These are phyloP conservation scores for Oreohelix idahoensis DNA, from an alignment of 1,140 invertebrate genomes.

Conservation along the genomic window DNA sequence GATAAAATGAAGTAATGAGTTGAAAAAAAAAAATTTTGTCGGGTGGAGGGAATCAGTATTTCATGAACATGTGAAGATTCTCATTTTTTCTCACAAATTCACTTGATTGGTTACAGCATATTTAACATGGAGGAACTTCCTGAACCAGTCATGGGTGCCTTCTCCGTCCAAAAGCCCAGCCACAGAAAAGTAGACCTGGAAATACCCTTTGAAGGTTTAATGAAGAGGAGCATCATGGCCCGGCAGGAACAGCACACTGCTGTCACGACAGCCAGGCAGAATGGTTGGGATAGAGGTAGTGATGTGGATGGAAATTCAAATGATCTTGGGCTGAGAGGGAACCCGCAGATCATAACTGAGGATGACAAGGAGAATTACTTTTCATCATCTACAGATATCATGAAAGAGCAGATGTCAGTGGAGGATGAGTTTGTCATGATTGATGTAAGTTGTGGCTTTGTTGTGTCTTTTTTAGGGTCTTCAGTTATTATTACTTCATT, in stretches of 20 bases:
- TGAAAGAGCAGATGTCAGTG: not conserved
- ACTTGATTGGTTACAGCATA: slow-evolving; percentile 7
- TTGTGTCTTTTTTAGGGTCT: too few species aligned
- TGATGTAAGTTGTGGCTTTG: slow-evolving; percentile 28
- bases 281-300: not conserved
- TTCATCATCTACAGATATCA: not conserved
- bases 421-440: slow-evolving; percentile 41
- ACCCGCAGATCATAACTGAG: not conserved
- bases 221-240: slow-evolving; percentile 32
- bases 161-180: slow-evolving; percentile 11
- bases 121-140: slow-evolving; percentile 34
- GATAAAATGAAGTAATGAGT: too few species aligned
- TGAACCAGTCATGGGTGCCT: slow-evolving; percentile 32
- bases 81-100: not conserved
- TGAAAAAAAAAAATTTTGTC: too few species aligned
- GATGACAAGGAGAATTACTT: slow-evolving; percentile 21
- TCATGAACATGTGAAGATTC: too few species aligned
- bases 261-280: not conserved
- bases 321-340: not conserved
- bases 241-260: not conserved
- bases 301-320: not conserved
- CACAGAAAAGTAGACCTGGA: not conserved
- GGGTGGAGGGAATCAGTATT: too few species aligned
- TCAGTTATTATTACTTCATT: too few species aligned
- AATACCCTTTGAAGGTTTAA: slow-evolving; percentile 35